Base-by-base conservation (phyloP, 2,888 invertebrate genomes). In the Esperia sulphurella region DNA sequence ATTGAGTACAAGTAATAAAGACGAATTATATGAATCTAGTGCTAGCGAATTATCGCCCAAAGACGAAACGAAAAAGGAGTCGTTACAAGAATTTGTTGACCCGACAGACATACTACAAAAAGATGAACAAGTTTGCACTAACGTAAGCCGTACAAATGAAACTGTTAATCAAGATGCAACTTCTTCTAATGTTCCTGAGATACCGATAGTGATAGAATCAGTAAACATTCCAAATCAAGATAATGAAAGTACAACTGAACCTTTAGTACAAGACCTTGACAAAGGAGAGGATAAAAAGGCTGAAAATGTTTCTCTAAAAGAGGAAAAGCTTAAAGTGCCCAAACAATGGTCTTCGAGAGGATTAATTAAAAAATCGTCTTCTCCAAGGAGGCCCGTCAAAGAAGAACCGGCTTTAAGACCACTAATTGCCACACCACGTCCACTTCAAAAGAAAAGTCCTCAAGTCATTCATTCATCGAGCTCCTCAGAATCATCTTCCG, bases 351-450 rank as follows among this genome's bases (percentile, higher is more conserved):
- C 64, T 31, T 46, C 59, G 21, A 61, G 58, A 57, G 53, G 45
- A 14, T 53, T 51, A 41, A 43, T 49, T 30, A 57, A 55, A 43
- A 14, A 52, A n/a, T 57, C 59, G 9, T 50, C 55, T 13, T 49
- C 51, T 31, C 49, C 58, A 49, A 81, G 73, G 54, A 79, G 67
- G 58, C 79, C 78, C 38, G 83, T 90, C 37, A 92, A 91, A 65
- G 88, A 91, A 52, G 91, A 92, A 75, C 84, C 86, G 45, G 88
- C 92, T 29, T 62, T 83, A 5, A 91, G 86, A 66, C 91, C 91
- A 14, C 71, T 92, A 44, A 91, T 92, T 63, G 92, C 92, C 14
- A 92, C 92, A 43, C 92, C 92, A 45, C 87, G 92, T 45, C 92
- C 92, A 5, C 73, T 92, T 30, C 92, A 91, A 66, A 92, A 92